Base-by-base conservation (phyloP, 30 jellyfish, hydroid and myxozoan genomes). In the Sanderia malayensis region DNA sequence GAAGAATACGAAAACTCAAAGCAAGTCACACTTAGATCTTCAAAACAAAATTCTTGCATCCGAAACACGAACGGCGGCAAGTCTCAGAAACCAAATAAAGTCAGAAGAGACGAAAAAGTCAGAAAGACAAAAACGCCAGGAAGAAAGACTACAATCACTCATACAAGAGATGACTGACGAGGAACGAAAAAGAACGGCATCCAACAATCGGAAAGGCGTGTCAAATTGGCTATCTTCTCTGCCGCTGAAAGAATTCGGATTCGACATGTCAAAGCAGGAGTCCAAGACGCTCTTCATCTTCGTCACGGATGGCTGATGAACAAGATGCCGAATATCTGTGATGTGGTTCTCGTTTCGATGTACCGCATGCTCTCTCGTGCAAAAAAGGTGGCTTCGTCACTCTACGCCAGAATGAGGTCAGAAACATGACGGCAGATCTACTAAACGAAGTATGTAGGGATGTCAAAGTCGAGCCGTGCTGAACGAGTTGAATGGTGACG, bases 361-460 rank as follows among this genome's bases (percentile, higher is more conserved):
- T 17, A 27, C 49, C 46, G 46, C 73, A 60, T 21, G 73, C 73
- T 25, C 49, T 60, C 73, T 60, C 73, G 55, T 60, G 73, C 79
- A 33, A 67, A 26, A 49, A 49, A 49, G 64, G 64, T 49, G 64
- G 64, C 64, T 49, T 49, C 24, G 64, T 49, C 64, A 49, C 64
- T 49, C 64, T 49, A 49, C 24, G 64, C 27, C 64, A 49, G 25
- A 4, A 49, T 49, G 27, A 49, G 27, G 64, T 49, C 24, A 49
- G 64, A 49, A 49, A 49, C 27, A 49, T 49, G 25, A 49, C 27
- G 8, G 64, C 64, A 49, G 64, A 4, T 49, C 64, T 49, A 49
- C 64, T 49, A 49, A 49, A 49, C 64, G 18, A 49, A 49, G 64
- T 49, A 19, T 49, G 64, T 49, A 49, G 64, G 64, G 64, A 49